Conservation (phyloP, 2,797 vertebrate species). For the Novumbra hubbsi region DNA sequence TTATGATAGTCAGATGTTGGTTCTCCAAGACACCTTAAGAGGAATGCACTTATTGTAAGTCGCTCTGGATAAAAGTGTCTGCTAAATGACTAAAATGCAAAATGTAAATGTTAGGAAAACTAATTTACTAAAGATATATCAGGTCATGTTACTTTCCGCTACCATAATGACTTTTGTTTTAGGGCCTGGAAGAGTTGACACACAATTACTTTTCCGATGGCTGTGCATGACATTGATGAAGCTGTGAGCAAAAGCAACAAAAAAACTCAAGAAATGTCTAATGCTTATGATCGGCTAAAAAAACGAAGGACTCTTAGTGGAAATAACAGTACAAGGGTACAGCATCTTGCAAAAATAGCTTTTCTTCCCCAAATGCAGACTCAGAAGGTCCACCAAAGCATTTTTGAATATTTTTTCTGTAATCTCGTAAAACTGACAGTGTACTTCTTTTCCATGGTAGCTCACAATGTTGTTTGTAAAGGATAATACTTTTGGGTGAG, state of each 20-base stretch:
- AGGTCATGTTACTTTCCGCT: slow-evolving; percentile 26
- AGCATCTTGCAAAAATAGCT: slow-evolving; percentile 8
- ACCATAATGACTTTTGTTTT: slow-evolving; percentile 51
- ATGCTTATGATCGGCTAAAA: slow-evolving; percentile 33
- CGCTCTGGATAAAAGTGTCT: no score
- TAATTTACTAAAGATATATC: slow-evolving; percentile 33
- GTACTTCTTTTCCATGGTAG: background rate
- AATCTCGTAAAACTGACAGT: background rate
- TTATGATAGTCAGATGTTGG: no score
- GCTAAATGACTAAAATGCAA: no score
- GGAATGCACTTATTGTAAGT: no score
- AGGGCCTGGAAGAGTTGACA: slow-evolving; percentile 43
- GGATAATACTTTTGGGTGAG: no score
- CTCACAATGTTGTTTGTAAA: background rate
- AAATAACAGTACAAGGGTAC: slow-evolving; percentile 23
- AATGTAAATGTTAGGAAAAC: slow-evolving; percentile 18
- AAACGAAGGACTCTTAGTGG: slow-evolving; percentile 8
- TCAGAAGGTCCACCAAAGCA: slow-evolving; percentile 16
- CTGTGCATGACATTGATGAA: slow-evolving; percentile 52
- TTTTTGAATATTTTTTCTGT: slow-evolving; percentile 40
- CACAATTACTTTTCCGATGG: slow-evolving; percentile 48
- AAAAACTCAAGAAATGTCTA: slow-evolving; percentile 21
- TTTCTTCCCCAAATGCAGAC: slow-evolving; percentile 7
- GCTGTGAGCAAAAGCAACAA: slow-evolving; percentile 31
- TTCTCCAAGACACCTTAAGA: no score